These are phyloP conservation scores for Frankliniella fusca DNA, from an alignment of 2,888 invertebrate species.

Conservation along the genomic window DNA sequence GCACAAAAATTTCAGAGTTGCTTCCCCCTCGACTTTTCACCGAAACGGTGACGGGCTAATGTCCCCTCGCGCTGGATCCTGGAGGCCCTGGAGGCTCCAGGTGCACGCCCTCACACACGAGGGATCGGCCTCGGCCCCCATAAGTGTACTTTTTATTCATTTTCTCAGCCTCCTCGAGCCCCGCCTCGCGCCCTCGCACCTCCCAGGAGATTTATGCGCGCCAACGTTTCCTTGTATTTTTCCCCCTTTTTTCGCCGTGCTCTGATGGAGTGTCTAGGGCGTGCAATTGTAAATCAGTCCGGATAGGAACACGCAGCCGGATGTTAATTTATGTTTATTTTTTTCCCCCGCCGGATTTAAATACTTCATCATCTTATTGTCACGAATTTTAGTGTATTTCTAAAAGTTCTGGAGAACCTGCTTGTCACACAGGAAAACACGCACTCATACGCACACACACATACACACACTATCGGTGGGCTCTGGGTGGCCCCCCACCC, in stretches of 20 bases:
- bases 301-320: neutral
- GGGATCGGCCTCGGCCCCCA: neutral
- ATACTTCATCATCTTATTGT: no score
- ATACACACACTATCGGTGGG: no score
- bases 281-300: neutral
- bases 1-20: no score
- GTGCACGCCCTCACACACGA: neutral
- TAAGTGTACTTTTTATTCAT: conserved; percentile 10
- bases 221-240: neutral
- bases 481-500: neutral
- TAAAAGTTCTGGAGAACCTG: no score
- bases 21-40: no score
- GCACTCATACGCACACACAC: no score
- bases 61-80: neutral
- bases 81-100: neutral
- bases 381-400: no score
- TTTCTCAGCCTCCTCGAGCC: neutral
- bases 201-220: neutral
- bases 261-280: neutral
- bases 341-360: no score
- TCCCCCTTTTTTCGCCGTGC: neutral
- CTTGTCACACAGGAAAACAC: no score
- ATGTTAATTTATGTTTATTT: no score
- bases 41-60: no score
- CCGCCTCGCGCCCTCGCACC: neutral